A percentile compares a stretch with the other conserved stretches of the same genome.
Conservation (phyloP, 2,113 vertebrate species). For the Terrapene triunguis region DNA sequence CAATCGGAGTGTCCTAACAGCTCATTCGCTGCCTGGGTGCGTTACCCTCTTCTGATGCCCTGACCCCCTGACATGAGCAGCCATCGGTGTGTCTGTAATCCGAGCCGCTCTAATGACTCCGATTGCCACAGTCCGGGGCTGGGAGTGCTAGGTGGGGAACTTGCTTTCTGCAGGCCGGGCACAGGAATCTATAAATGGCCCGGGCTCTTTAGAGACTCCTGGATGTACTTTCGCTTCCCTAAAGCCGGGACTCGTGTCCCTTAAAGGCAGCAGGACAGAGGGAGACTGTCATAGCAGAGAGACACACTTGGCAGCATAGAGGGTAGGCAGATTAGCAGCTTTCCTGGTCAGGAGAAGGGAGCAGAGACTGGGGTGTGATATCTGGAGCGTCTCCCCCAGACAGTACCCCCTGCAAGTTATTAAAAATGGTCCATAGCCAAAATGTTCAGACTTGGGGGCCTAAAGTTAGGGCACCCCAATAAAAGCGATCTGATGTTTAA, state of each 20-base stretch:
- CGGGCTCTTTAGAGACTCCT: neutral
- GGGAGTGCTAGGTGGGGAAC: accelerated
- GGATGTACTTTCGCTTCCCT: neutral
- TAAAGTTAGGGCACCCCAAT: neutral
- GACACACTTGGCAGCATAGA: no score
- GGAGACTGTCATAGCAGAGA: neutral
- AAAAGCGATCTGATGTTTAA: neutral
- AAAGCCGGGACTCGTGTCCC: neutral
- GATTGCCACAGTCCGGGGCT: accelerated
- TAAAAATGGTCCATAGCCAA: neutral
- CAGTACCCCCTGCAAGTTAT: neutral
- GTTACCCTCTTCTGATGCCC: neutral
- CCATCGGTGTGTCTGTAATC: neutral
- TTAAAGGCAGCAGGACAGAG: neutral
- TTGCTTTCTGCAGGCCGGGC: neutral
- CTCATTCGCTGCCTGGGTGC: neutral
- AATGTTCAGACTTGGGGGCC: no score
- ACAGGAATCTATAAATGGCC: neutral
- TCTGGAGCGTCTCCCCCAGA: no score
- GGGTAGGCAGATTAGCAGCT: neutral
- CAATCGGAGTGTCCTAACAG: neutral
- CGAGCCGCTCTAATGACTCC: neutral
- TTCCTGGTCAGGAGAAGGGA: neutral
- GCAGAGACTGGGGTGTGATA: no score
- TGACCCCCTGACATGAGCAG: neutral